phyloP scores from a whole-genome alignment of 2,888 invertebrate species.

The Bibio marci region DNA sequence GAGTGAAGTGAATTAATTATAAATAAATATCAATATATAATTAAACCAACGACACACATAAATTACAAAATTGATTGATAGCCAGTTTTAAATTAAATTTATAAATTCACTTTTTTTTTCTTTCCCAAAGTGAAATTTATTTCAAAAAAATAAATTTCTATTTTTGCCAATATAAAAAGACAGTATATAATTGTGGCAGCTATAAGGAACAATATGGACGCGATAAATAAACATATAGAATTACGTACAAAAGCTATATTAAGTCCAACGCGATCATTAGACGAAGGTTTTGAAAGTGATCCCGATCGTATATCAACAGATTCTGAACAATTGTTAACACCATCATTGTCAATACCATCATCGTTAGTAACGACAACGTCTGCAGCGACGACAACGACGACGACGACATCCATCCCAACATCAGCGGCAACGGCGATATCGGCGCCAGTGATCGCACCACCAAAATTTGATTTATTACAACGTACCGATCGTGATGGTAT shows the following conservation, averaged over 20 bases:
- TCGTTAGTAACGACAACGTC: slow-evolving; percentile 4
- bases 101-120: too few relatives aligned
- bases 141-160: too few relatives aligned
- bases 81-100: too few relatives aligned
- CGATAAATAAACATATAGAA: too few relatives aligned
- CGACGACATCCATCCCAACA: slow-evolving; percentile 1
- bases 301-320: slow-evolving; percentile 31
- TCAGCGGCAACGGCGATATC: slow-evolving; percentile 9
- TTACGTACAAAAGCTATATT: slow-evolving; percentile 29
- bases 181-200: too few relatives aligned
- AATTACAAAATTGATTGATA: too few relatives aligned
- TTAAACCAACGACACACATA: too few relatives aligned
- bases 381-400: slow-evolving; percentile 8
- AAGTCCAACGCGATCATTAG: slow-evolving; percentile 30
- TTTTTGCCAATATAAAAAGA: too few relatives aligned
- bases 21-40: too few relatives aligned
- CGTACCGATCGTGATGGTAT: slow-evolving; percentile 16
- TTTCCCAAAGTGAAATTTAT: too few relatives aligned
- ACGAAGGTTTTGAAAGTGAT: slow-evolving; percentile 32
- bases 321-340: slow-evolving; percentile 22
- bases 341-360: slow-evolving; percentile 7
- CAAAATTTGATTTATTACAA: slow-evolving; percentile 15
- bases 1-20: too few relatives aligned
- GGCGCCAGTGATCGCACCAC: slow-evolving; percentile 10
- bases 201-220: too few relatives aligned